Evolutionary conservation across 2,797 vertebrate species (phyloP), one percentile per base, ranked within the genome.

Genomic region (Pteronotus mesoamericanus): DNA sequence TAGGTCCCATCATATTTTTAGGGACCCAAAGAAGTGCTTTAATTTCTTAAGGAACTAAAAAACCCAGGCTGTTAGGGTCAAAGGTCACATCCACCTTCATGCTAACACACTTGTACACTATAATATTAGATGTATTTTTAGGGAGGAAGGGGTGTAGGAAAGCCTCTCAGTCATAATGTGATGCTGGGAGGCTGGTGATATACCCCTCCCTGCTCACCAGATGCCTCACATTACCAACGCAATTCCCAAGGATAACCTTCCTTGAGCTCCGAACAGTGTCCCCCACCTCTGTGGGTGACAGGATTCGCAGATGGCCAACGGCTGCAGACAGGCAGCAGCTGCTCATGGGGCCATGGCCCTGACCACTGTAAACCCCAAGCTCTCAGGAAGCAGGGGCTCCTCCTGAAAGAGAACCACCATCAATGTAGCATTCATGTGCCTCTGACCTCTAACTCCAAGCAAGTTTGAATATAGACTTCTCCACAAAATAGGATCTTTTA

Each of bases 281-380:
- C 46, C 34, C 57, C n/a, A 11, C 34, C 29, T 5, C 0, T 0
- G 9, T 0, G 32, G 15, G 21, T 0, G 4, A 77, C 61, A 39
- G 0, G 59, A 9, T 6, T 34, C 74, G 44, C 29, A 4, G 37
- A 6, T 0, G 9, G 82, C 48, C 72, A 3, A 0, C 0, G 0
- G 46, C 34, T 12, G 10, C 8, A 24, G 15, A 24, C 0, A 6
- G 22, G 37, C 89, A 72, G 57, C 71, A 8, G 66, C 68, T 74
- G 42, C 69, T 91, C 59, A 21, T 0, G n/a, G 69, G 68, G 39
- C 11, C 12, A 5, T 3, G 29, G 22, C 51, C 89, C 24, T 37
- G 26, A 55, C 22, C 48, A 21, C 32, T 3, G 18, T 34, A 57
- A 68, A 48, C 19, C 24, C 57, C 24, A 26, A 3, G 74, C 46